A percentile compares a stretch with the other conserved stretches of the same genome.
phyloP scores from a whole-genome alignment of 2,888 invertebrate species.

The Melinaea marsaeus region DNA sequence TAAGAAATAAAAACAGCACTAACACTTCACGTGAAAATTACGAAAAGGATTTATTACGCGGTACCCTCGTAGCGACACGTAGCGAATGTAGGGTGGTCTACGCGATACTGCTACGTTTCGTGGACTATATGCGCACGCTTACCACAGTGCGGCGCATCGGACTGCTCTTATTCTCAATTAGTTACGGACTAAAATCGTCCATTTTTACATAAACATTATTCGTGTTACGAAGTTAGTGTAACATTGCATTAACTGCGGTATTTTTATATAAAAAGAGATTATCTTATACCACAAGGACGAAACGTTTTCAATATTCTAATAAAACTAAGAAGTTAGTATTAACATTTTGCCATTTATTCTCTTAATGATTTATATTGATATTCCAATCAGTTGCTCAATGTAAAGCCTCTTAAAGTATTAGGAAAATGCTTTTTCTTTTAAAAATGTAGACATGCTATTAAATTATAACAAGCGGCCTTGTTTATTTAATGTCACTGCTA shows the following conservation, averaged over 20 bases:
- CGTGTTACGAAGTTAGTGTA: constrained; percentile 1
- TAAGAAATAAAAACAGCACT: constrained; percentile 14
- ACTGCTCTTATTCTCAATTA: constrained; percentile 33
- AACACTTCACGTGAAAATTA: constrained; percentile 26
- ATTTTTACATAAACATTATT: constrained; percentile 12
- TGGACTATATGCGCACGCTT: constrained; percentile 35
- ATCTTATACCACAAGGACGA: neutral
- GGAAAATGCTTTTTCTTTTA: constrained; percentile 17
- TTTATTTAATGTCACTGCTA: neutral
- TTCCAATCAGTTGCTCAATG: constrained; percentile 21
- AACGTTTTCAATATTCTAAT: neutral
- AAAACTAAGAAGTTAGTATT: neutral
- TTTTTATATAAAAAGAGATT: neutral
- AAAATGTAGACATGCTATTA: constrained; percentile 9
- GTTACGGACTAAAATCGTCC: constrained; percentile 31
- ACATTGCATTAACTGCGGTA: neutral
- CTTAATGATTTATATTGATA: constrained; percentile 23
- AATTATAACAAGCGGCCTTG: constrained; percentile 10
- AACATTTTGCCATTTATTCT: constrained; percentile 8
- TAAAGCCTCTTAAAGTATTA: constrained; percentile 28
- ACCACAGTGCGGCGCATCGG: constrained; percentile 21
- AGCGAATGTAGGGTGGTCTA: constrained; percentile 37
- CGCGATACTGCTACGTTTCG: constrained; percentile 40
- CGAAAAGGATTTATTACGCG: constrained; percentile 18
- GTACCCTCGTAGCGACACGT: constrained; percentile 34